These are phyloP conservation scores for Pecten maximus DNA, from an alignment of 2,888 invertebrate species.

Conservation along the genomic window DNA sequence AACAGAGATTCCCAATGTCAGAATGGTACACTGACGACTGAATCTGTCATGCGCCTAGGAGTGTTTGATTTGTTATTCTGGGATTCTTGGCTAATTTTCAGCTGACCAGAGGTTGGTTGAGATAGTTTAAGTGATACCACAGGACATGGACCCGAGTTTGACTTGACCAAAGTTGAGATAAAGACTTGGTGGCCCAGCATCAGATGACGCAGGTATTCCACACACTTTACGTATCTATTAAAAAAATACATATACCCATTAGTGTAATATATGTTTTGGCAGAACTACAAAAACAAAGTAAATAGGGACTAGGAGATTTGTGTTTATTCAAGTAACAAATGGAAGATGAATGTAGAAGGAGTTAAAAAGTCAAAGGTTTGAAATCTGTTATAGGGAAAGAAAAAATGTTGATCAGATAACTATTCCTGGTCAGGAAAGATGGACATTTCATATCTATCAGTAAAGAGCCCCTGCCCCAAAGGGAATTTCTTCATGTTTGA, in stretches of 20 bases:
- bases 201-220: neutral
- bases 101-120: neutral
- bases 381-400: neutral
- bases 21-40: neutral
- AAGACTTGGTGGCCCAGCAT: neutral
- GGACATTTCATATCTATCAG: too few species aligned
- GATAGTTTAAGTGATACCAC: neutral
- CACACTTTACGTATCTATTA: neutral
- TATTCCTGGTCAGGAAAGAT: neutral
- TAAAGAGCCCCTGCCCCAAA: too few species aligned
- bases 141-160: neutral
- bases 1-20: neutral
- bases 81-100: slow-evolving; percentile 16
- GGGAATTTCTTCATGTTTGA: too few species aligned
- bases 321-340: slow-evolving; percentile 1
- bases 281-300: neutral
- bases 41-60: too few species aligned
- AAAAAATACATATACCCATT: neutral
- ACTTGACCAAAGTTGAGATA: neutral
- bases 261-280: slow-evolving; percentile 13
- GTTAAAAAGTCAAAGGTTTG: neutral
- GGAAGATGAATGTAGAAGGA: neutral
- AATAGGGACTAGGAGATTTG: neutral
- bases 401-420: neutral
- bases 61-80: neutral